Percentiles rank a stretch among this genome's conserved stretches.
phyloP scores from a whole-genome alignment of 2,797 vertebrate genomes.

The Tapirus indicus region DNA sequence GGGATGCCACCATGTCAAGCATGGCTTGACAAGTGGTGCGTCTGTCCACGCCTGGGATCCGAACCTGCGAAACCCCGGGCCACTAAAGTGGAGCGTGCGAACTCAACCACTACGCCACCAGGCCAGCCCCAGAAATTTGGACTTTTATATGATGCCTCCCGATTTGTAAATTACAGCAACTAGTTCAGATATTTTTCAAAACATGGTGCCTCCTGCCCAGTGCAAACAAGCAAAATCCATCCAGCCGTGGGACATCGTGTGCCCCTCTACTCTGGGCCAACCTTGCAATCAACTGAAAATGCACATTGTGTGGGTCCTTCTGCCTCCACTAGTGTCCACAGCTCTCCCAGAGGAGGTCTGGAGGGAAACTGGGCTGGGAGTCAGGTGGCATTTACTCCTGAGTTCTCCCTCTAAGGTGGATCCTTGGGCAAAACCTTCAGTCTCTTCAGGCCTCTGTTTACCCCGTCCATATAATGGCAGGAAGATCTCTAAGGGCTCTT shows the following conservation, averaged over 20 bases:
- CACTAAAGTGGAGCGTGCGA: no score
- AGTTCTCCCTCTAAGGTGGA: background rate
- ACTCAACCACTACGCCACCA: no score
- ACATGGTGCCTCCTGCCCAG: no score
- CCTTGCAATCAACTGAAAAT: background rate
- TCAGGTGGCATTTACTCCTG: background rate
- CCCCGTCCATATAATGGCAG: background rate
- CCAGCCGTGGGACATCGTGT: rapidly evolving
- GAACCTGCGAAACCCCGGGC: no score
- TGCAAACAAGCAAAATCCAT: background rate
- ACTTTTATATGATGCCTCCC: background rate
- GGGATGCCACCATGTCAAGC: no score
- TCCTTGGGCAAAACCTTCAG: background rate
- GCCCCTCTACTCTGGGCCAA: background rate
- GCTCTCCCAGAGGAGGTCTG: background rate
- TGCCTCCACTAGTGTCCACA: rapidly evolving
- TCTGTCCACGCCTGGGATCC: no score
- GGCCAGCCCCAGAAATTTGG: background rate
- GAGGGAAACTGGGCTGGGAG: background rate
- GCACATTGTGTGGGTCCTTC: rapidly evolving
- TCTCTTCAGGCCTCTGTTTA: background rate
- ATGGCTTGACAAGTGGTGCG: no score
- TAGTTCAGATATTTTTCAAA: background rate
- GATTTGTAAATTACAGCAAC: background rate
- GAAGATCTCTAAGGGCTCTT: background rate